Evolutionary conservation across 2,888 invertebrate genomes (phyloP).

Genomic region (Eupithecia abbreviata): DNA sequence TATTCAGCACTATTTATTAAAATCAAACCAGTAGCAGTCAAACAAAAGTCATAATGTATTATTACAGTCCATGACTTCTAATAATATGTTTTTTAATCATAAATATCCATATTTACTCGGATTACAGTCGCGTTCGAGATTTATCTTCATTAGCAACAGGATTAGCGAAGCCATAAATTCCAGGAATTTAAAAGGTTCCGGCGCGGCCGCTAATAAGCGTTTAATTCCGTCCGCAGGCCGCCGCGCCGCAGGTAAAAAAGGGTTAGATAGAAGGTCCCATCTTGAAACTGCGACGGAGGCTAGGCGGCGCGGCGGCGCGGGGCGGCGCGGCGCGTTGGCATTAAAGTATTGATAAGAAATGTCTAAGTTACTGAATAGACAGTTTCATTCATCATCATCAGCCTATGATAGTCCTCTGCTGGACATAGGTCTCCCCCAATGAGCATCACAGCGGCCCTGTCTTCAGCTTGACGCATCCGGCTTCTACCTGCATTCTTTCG

Average conservation of each 20-base stretch:
- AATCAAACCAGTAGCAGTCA: not conserved
- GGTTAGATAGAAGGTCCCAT: conserved; percentile 13
- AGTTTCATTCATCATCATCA: not conserved
- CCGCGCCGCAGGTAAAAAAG: conserved; percentile 57
- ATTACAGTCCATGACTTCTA: not conserved
- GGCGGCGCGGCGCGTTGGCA: too few species aligned
- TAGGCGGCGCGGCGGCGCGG: too few species aligned
- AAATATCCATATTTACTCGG: conserved; percentile 29
- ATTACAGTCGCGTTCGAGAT: conserved; percentile 39
- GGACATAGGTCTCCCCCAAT: too few species aligned
- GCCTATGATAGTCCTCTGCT: too few species aligned
- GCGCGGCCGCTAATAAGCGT: conserved; percentile 57
- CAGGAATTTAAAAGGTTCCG: conserved; percentile 57
- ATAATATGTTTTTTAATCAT: not conserved
- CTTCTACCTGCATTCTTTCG: too few species aligned
- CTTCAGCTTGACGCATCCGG: too few species aligned
- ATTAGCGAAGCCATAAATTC: conserved; percentile 62
- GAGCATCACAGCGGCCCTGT: too few species aligned
- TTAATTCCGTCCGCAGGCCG: conserved; percentile 54
- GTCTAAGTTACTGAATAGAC: not conserved
- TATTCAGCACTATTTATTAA: not conserved
- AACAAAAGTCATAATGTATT: not conserved
- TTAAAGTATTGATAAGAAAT: not conserved
- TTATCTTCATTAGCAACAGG: conserved; percentile 57
- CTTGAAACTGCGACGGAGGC: not conserved